Conservation (phyloP, 2,113 vertebrate species). For the Oxygymnocypris stewartii region DNA sequence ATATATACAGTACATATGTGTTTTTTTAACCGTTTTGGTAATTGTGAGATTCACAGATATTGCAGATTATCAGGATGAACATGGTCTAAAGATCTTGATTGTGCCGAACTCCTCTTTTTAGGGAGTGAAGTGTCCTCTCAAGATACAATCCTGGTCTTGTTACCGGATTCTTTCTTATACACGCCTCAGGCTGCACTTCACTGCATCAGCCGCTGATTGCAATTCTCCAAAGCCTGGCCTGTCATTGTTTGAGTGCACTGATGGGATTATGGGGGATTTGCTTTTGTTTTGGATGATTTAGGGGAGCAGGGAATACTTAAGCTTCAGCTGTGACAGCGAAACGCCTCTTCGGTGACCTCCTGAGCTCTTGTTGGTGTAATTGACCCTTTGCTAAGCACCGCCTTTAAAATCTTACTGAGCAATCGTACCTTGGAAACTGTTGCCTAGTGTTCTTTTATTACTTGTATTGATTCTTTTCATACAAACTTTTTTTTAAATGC, state of each 20-base stretch:
- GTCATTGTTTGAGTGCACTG: constrained; percentile 54
- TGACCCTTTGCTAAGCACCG: constrained; percentile 4
- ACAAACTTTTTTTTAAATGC: background rate
- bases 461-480: background rate
- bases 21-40: too few species aligned
- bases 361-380: constrained; percentile 16
- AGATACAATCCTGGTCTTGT: constrained; percentile 52
- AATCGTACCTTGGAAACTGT: background rate
- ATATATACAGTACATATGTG: too few species aligned
- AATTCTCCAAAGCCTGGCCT: constrained; percentile 50
- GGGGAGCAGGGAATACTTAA: constrained; percentile 50
- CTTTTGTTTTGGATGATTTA: constrained; percentile 56
- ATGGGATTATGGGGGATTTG: constrained; percentile 61
- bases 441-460: background rate
- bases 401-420: background rate
- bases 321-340: constrained; percentile 54
- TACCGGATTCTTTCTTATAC: constrained; percentile 41
- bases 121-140: constrained; percentile 42
- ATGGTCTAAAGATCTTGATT: constrained; percentile 35
- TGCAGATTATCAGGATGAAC: background rate
- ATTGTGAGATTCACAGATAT: background rate
- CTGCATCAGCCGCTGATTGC: constrained; percentile 52
- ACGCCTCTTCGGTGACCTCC: constrained; percentile 58
- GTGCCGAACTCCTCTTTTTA: constrained; percentile 28
- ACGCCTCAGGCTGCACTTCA: constrained; percentile 44